Evolutionary conservation across 2,797 vertebrate species (phyloP).

Genomic region (Coluber constrictor): DNA sequence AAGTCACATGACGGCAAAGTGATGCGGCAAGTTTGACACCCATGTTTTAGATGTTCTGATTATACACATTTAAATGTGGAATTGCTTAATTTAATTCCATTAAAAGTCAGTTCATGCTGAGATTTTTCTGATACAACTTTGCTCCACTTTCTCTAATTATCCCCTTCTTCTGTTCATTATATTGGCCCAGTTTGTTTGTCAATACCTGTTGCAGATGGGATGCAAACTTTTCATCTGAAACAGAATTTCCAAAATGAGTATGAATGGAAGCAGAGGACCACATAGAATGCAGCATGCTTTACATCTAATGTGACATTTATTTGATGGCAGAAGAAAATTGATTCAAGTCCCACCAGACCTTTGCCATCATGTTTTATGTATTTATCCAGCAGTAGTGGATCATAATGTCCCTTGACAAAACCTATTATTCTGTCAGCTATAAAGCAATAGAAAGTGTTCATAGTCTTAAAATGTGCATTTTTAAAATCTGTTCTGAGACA

Average conservation of each 20-base stretch:
- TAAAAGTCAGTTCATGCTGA: neutral
- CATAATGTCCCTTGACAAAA: constrained; percentile 61
- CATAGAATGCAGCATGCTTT: constrained; percentile 52
- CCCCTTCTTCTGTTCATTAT: neutral
- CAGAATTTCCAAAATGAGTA: constrained; percentile 32
- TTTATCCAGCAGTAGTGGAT: constrained; percentile 64
- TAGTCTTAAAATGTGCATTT: neutral
- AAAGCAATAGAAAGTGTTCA: constrained; percentile 53
- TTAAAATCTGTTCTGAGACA: constrained; percentile 36
- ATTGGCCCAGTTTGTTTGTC: constrained; percentile 9
- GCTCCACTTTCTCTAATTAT: neutral
- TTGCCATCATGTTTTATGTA: constrained; percentile 67
- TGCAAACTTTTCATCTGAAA: constrained; percentile 32
- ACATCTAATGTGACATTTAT: constrained; percentile 66
- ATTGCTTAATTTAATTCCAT: neutral
- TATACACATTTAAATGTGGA: neutral
- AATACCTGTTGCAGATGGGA: constrained; percentile 53
- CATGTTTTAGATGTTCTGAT: neutral
- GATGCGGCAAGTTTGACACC: too few relatives aligned
- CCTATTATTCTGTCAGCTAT: constrained; percentile 59
- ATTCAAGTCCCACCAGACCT: constrained; percentile 65
- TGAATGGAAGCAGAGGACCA: constrained; percentile 48
- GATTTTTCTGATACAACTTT: neutral
- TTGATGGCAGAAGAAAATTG: constrained; percentile 67
- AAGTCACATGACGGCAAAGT: too few relatives aligned